Evolutionary conservation across 2,888 invertebrate genomes (phyloP), one percentile per base, ranked within the genome.

Genomic region (Cerastis rubricosa): DNA sequence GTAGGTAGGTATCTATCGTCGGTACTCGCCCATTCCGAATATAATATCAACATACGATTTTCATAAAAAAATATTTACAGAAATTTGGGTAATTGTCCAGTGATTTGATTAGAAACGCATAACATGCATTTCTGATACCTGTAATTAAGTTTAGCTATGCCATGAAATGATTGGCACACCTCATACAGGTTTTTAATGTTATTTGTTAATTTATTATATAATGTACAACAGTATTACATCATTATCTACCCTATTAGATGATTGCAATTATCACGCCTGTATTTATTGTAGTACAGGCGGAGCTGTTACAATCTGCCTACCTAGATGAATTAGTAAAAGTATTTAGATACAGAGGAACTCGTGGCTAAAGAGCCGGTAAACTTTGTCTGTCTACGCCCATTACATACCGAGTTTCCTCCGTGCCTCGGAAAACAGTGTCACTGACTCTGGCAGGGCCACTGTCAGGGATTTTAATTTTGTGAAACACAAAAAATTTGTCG

Each of bases 91-190:
- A 35, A 64, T 45, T 45, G 43, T 43, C n/a, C n/a, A 51, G 25
- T 72, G 17, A 47, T 29, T 72, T 29, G 70, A 40, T 35, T 17
- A 17, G 17, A 61, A 74, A 74, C n/a, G 2, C 17, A 59, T 22
- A 47, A 57, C 25, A 54, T 19, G n/a, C 6, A 8, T 66, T 43
- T 57, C 11, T 68, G 40, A 40, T 71, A 17, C 51, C 25, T 25
- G 2, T n/a, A 35, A n/a, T 47, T 47, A 47, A 12, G 29, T 6
- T 14, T 22, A 17, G 45, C n/a, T 69, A 19, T 19, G 7, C n/a
- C 19, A 25, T 35, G 8, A 5, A 19, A 17, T 43, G 5, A 8
- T 29, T 70, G 17, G 17, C 71, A 70, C 25, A 70, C 11, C 25
- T 12, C 12, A n/a, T 25, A 22, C 54, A 43, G 12, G 65, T 65